Conservation (phyloP, 1,140 invertebrate species). For the Branchinecta lindahli region DNA sequence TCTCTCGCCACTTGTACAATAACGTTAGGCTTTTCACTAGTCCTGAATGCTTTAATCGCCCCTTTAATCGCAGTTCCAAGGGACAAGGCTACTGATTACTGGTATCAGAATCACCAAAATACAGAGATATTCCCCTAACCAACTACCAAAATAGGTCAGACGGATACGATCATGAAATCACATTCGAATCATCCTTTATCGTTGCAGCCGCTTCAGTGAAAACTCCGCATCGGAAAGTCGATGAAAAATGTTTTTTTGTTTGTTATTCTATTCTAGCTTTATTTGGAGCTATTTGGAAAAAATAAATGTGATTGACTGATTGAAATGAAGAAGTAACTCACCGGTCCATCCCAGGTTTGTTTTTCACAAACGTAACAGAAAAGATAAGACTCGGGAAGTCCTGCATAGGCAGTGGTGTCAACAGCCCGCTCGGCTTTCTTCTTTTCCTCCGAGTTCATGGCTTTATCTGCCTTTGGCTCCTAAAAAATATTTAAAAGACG, state of each 20-base stretch:
- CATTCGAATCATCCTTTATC: background rate
- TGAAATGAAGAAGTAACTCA: background rate
- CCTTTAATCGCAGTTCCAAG: too few relatives aligned
- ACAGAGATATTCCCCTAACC: too few relatives aligned
- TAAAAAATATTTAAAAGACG: too few relatives aligned
- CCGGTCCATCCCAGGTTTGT: background rate
- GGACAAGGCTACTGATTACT: too few relatives aligned
- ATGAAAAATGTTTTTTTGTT: background rate
- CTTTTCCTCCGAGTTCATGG: background rate
- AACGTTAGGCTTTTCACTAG: too few relatives aligned
- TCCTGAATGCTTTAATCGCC: too few relatives aligned
- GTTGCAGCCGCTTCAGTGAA: background rate
- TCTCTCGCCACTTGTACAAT: too few relatives aligned
- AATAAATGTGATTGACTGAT: too few relatives aligned
- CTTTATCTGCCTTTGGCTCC: too few relatives aligned
- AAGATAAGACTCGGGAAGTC: background rate
- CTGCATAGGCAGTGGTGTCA: background rate
- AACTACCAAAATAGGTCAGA: too few relatives aligned
- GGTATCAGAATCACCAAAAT: too few relatives aligned
- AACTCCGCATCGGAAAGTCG: background rate
- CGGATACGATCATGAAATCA: background rate
- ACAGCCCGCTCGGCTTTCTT: background rate
- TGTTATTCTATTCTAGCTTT: background rate
- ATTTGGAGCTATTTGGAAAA: too few relatives aligned
- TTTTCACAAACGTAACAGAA: background rate